Evolutionary conservation across 2,113 vertebrate species (phyloP), one percentile per base, ranked within the genome.

Genomic region (Myotis brandtii): DNA sequence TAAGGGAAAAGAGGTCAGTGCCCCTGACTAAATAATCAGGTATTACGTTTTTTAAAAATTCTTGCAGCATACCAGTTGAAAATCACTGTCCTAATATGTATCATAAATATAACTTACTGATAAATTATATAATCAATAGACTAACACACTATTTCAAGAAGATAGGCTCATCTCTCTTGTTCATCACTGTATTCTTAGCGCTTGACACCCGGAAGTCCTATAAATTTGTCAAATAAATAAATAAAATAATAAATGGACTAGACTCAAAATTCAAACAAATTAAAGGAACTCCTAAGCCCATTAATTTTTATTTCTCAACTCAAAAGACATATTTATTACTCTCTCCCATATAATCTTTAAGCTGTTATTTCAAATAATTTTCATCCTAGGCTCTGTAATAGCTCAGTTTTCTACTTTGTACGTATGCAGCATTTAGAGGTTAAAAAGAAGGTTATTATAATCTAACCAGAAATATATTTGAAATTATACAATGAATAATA

Each of bases 221-320:
- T 73, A 70, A 80, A 90, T 75, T 81, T 77, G 5, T 56, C 66
- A 95, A 81, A 46, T 73, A 89, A 86, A 27, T 77, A 66, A 90
- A 91, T 34, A 40, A 46, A 93, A 73, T 4, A 73, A 56, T 32
- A 90, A 75, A 73, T 75, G 54, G 54, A 37, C 21, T 87, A 79
- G 90, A 18, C 3, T 43, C 70, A 37, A 94, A 62, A 89, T 95
- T 94, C 67, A 96, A 92, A 75, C 34, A 88, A 84, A 59, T 21
- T 75, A 23, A 52, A 93, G 50, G 40, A 52, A 8, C 52, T 87
- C n/a, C 25, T 69, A 86, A 96, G 14, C 18, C 48, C 48, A 21
- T 67, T 89, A 14, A 56, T 27, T 93, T 81, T 76, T 69, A 79
- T 59, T 82, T 92, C 34, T 87, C 32, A 92, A 50, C 34, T 87